Evolutionary conservation across 1,140 invertebrate genomes (phyloP).

Genomic region (Pogonognathellus flavescens): DNA sequence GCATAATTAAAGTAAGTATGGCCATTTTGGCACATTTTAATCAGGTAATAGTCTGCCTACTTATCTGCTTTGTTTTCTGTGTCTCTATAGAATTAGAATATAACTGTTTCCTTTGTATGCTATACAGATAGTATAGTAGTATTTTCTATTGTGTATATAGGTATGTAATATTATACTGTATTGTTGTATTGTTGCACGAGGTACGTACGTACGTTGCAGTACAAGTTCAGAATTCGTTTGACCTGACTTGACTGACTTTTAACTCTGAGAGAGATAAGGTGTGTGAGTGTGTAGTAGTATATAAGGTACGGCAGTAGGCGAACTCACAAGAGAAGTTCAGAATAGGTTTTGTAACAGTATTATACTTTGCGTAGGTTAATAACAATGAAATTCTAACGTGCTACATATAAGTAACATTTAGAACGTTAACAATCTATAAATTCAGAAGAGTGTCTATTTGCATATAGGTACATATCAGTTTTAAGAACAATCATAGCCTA

Average conservation of each 20-base stretch:
- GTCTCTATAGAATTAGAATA: slow-evolving; percentile 5
- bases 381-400: slow-evolving; percentile 27
- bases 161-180: not conserved
- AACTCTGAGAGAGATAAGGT: no score
- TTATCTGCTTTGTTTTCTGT: slow-evolving; percentile 1
- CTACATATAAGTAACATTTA: not conserved
- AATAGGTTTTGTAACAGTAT: not conserved
- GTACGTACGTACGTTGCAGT: slow-evolving; percentile 11
- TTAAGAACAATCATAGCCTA: not conserved
- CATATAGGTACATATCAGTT: no score
- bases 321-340: not conserved
- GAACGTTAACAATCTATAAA: no score
- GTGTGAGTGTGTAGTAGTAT: not conserved
- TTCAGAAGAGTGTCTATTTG: no score
- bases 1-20: not conserved
- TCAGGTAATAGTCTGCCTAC: slow-evolving; percentile 16
- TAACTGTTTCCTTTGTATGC: not conserved
- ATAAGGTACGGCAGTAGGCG: not conserved
- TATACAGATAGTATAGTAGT: not conserved
- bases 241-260: slow-evolving; percentile 23
- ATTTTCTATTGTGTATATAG: not conserved
- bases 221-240: not conserved
- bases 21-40: slow-evolving; percentile 32
- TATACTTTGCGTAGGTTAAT: no score
- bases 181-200: not conserved